phyloP scores from a whole-genome alignment of 1,140 invertebrate genomes.

The Neocloeon triangulifer region DNA sequence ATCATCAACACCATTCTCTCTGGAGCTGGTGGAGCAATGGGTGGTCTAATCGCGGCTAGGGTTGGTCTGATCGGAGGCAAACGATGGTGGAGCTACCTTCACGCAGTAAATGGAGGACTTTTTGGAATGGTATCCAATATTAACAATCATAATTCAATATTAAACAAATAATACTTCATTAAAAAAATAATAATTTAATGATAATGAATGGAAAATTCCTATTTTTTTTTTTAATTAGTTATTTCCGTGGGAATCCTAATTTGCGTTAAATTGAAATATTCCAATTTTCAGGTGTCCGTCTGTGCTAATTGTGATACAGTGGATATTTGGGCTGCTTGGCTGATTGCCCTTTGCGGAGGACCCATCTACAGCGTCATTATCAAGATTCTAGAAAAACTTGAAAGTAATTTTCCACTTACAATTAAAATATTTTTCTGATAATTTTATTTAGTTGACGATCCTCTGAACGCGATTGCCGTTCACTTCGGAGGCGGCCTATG shows the following conservation, averaged over 20 bases:
- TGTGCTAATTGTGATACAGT: not conserved
- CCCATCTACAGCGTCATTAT: not conserved
- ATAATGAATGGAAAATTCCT: too few relatives aligned
- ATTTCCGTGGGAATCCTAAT: too few relatives aligned
- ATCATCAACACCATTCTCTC: conserved; percentile 29
- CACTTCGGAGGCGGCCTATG: conserved; percentile 29
- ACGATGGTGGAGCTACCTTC: conserved; percentile 22
- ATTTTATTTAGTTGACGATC: conserved; percentile 25
- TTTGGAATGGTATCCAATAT: conserved; percentile 32
- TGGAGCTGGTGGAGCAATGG: conserved; percentile 22
- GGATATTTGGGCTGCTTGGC: not conserved
- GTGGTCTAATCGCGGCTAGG: too few relatives aligned
- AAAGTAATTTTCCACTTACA: too few relatives aligned
- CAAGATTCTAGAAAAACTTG: not conserved
- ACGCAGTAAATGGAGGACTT: conserved; percentile 26
- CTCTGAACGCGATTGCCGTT: conserved; percentile 29
- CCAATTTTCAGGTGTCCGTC: not conserved
- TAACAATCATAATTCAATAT: too few relatives aligned
- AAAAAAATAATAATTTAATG: too few relatives aligned
- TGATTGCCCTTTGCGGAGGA: too few relatives aligned
- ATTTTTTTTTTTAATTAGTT: too few relatives aligned
- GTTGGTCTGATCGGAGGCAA: conserved; percentile 7
- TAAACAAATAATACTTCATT: too few relatives aligned
- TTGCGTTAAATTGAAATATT: too few relatives aligned
- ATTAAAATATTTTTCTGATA: too few relatives aligned